Conservation (phyloP, 1,140 invertebrate species). For the Antheraea pernyi region DNA sequence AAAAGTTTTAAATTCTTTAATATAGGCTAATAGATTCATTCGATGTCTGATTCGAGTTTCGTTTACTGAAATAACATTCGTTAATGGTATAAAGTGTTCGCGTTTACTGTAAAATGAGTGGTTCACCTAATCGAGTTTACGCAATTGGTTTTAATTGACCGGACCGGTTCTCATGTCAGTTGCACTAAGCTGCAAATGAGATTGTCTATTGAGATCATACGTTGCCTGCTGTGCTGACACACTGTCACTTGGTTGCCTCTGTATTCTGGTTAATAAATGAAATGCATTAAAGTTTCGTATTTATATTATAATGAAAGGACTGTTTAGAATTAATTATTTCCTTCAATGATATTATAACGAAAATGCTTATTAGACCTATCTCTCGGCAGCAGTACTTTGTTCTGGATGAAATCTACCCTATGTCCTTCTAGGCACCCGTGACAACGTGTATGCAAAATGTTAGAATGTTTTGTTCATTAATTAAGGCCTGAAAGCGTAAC, state of each 20-base stretch:
- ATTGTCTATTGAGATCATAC: slow-evolving; percentile 1
- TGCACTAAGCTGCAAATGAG: slow-evolving; percentile 2
- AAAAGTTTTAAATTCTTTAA: no score
- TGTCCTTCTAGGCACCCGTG: no score
- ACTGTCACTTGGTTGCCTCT: background rate
- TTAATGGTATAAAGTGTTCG: background rate
- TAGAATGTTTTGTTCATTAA: no score
- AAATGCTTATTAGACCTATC: no score
- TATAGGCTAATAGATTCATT: background rate
- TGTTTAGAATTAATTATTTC: no score
- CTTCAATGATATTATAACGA: no score
- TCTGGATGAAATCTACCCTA: no score
- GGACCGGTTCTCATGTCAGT: slow-evolving; percentile 6
- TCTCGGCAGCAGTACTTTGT: no score
- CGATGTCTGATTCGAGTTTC: background rate
- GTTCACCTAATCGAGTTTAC: slow-evolving; percentile 22
- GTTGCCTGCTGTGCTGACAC: background rate
- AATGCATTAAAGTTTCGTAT: background rate
- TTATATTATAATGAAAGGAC: no score
- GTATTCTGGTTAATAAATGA: background rate
- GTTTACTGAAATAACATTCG: background rate
- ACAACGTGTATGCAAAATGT: no score
- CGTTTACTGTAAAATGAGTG: background rate
- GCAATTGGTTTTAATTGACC: slow-evolving; percentile 24
- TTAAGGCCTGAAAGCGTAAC: no score